Conservation (phyloP, 1,140 invertebrate species). For the Probaryconus sp. region DNA sequence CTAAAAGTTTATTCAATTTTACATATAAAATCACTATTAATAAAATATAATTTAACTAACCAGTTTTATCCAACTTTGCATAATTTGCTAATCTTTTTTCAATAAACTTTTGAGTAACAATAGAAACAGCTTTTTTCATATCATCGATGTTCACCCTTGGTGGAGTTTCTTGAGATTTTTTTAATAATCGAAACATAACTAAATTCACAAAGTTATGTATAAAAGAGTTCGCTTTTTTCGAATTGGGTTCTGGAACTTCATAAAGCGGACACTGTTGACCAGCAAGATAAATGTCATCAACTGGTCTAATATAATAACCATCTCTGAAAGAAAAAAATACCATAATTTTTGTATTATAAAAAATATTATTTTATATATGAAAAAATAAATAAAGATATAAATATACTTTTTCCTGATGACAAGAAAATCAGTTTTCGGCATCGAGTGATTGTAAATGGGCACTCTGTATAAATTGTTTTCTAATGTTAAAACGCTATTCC, state of each 20-base stretch:
- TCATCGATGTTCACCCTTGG: conserved; percentile 98
- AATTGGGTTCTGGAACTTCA: conserved; percentile 99
- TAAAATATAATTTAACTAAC: conserved; percentile 75
- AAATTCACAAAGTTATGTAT: conserved; percentile 98
- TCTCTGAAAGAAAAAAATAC: conserved; percentile 78
- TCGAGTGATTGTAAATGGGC: conserved; percentile 94
- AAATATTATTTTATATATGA: conserved; percentile 2
- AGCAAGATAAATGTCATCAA: conserved; percentile 92
- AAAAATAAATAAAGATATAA: no score
- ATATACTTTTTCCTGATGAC: conserved; percentile 90
- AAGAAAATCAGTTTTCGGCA: conserved; percentile 91
- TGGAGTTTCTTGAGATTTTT: conserved; percentile 94
- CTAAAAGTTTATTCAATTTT: no score
- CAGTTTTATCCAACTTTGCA: conserved; percentile 99
- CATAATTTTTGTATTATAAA: conserved; percentile 4
- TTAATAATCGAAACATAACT: conserved; percentile 98
- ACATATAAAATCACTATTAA: no score
- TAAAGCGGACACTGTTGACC: conserved; percentile 98
- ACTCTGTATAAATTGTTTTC: conserved; percentile 99
- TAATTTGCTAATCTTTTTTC: conserved; percentile 97
- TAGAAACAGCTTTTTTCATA: conserved; percentile 97
- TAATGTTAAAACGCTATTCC: conserved; percentile 93
- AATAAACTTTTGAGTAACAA: conserved; percentile 97
- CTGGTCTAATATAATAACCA: conserved; percentile 93
- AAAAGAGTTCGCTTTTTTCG: conserved; percentile 98